These are phyloP conservation scores for Acromyrmex echinatior DNA, from an alignment of 1,140 invertebrate genomes.

Conservation along the genomic window DNA sequence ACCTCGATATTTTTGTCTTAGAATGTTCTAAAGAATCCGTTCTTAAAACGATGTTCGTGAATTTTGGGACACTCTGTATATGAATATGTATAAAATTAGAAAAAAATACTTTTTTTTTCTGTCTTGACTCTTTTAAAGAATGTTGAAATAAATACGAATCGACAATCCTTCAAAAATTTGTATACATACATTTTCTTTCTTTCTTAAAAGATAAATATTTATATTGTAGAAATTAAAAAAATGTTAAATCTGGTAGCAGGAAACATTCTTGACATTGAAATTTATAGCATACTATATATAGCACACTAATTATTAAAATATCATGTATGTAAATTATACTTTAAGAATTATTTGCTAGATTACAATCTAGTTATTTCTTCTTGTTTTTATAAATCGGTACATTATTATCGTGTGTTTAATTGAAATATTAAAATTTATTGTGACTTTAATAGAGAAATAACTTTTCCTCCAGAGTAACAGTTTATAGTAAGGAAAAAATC, in stretches of 20 bases:
- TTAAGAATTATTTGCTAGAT: neutral
- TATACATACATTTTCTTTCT: neutral
- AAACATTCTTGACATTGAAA: neutral
- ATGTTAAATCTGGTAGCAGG: neutral
- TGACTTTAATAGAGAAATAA: neutral
- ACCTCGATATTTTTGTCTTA: too few species aligned
- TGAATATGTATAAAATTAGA: too few species aligned
- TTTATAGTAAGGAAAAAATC: neutral
- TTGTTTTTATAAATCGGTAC: neutral
- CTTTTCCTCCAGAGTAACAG: neutral
- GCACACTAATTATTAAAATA: neutral
- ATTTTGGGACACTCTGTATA: too few species aligned
- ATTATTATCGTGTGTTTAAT: neutral
- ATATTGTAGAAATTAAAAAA: neutral
- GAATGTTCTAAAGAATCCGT: too few species aligned
- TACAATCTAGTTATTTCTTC: neutral
- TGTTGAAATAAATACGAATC: neutral
- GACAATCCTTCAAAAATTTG: neutral
- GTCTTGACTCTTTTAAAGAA: neutral
- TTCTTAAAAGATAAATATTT: neutral
- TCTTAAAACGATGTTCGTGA: too few species aligned
- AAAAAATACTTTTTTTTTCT: too few species aligned
- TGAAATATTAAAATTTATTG: neutral
- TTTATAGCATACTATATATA: neutral
- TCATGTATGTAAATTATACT: neutral